Base-by-base conservation (phyloP, 2,797 vertebrate genomes). In the Argyrosomus regius region DNA sequence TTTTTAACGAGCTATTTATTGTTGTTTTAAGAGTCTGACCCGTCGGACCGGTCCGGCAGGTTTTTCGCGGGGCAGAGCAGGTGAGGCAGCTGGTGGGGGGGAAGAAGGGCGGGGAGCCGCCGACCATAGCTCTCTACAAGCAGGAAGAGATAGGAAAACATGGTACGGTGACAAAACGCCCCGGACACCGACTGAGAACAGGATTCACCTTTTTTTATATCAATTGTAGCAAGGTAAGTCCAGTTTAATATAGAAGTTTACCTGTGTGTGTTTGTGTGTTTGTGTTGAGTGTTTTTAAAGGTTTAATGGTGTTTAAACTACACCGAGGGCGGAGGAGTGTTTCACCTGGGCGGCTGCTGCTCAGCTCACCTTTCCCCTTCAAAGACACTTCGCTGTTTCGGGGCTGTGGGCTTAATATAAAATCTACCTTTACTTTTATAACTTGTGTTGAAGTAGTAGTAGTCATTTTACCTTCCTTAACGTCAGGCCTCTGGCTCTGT, bases 121-220 rank as follows among this genome's bases (percentile, higher is more conserved):
- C 28, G 60, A 28, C 35, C 7, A 20, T 45, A 60, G 74, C 20
- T 58, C 50, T 28, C 14, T 6, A 70, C 54, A 82, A 90, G 69
- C 87, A 88, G 90, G 92, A 92, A 91, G 88, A 61, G 35, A 50
- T 75, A 70, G 39, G 57, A 28, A 31, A 89, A 85, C 78, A 92
- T 92, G 92, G 87, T 76, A 72, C 80, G 84, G 80, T 85, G 87
- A 89, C 45, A 17, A 53, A 1, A 24, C 77, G 75, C 12, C 12
- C 57, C 26, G 24, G 9, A 84, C 66, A 65, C 60, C 58, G 68
- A 84, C 57, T 0, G 58, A 82, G 7, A 72, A 7, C 22, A 67
- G 57, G 62, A 67, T 60, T 69, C 71, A 54, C 4, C 59, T 26
- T 52, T 41, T 1, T 12, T 63, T 16, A 22, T 7, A 62, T 4